Base-by-base conservation (phyloP, 2,797 vertebrate genomes). In the Gambelia wislizenii region DNA sequence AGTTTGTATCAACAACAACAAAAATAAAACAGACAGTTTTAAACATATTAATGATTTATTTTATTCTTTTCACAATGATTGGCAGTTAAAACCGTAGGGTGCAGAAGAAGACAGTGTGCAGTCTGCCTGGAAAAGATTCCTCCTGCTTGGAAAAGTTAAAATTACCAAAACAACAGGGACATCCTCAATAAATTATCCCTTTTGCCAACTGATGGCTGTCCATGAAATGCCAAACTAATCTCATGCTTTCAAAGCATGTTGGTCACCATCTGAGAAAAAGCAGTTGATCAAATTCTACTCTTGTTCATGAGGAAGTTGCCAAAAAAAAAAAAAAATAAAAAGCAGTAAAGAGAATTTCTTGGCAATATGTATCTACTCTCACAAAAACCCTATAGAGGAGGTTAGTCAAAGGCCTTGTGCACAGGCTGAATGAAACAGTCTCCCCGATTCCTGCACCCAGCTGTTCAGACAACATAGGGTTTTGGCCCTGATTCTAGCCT, bases 21-120 rank as follows among this genome's bases (percentile, higher is more conserved):
- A 94, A 94, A 96, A 94, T 91, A 95, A 93, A 94, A 92, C 92
- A 93, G 95, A 94, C 95, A 94, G 95, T 97, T 96, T 96, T 95
- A 95, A 92, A 95, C 91, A 92, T 95, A 95, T 95, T 96, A 96
- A 95, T 96, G 95, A 96, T 94, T 95, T 92, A 95, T 95, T 96
- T 95, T 95, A 95, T 95, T 96, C 91, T 89, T 92, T 91, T 91
- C 93, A 91, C 83, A 92, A 81, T 97, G 95, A 95, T 95, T 96
- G 96, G 93, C 95, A 96, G 95, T 96, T 96, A 93, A 95, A 87
- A 91, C 95, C 95, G 94, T 90, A 94, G 52, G 39, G 91, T 95
- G 89, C 93, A 89, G 92, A 95, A 96, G 90, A 95, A 94, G 95
- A 87, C 91, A 93, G 39, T 92, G 96, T 85, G 86, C 69, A 1